Evolutionary conservation across 2,113 vertebrate species (phyloP), one percentile per base, ranked within the genome.

Genomic region (Eleginops maclovinus): DNA sequence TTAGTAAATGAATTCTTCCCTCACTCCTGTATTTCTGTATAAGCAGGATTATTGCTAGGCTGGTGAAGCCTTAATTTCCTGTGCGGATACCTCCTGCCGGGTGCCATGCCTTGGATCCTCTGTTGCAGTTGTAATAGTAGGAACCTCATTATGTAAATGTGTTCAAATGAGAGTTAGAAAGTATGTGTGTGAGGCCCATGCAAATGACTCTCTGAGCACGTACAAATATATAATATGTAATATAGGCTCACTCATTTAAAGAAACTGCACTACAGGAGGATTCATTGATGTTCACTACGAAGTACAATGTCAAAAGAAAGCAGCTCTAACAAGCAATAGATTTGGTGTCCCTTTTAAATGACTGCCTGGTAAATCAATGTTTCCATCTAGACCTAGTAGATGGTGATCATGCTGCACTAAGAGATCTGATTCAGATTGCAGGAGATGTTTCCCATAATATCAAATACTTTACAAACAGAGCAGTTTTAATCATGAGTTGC

Each of bases 21-120:
- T 16, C 19, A 36, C 50, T 22, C 0, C 1, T 44, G 41, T 67
- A 49, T 61, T 69, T 83, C 28, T 65, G 59, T 62, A 61, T 59
- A 68, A 75, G 77, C 78, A 89, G 77, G 89, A 89, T 82, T 63
- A 83, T 49, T 31, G 22, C 17, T 9, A 17, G 43, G 28, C 70
- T n/a, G 22, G 28, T 67, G 44, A 75, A 84, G 68, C 75, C 55
- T 64, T 75, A 6, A 87, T 85, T 90, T 90, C 87, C 88, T 83
- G 84, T 36, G 21, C 3, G 46, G 64, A 72, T 55, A 72, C 72
- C 79, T 84, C 81, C 82, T 77, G 64, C 76, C 1, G 40, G 70
- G 66, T 2, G 43, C n/a, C 56, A 74, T 49, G 36, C 73, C 26
- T 69, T n/a, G 17, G 72, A 76, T 74, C 74, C 43, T 74, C 53